Conservation (phyloP, 2,888 invertebrate genomes). For the Sphaeridia pumilis region DNA sequence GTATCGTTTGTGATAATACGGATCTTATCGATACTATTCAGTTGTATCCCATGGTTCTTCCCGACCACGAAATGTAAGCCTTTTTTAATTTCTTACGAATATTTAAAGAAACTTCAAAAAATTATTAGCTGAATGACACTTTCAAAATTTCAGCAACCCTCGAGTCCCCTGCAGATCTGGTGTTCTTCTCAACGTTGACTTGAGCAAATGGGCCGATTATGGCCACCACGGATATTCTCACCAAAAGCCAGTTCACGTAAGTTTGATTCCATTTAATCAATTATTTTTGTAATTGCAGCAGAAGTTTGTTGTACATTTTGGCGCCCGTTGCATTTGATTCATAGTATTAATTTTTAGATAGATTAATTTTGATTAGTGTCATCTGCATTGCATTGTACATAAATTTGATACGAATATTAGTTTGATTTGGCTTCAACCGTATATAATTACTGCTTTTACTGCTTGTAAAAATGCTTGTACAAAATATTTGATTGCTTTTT, state of each 20-base stretch:
- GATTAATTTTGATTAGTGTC: no score
- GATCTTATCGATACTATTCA: constrained; percentile 84
- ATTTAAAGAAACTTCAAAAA: no score
- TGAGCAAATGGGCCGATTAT: constrained; percentile 78
- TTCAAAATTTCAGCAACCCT: constrained; percentile 59
- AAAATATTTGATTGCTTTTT: no score
- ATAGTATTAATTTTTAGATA: no score
- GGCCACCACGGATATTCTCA: constrained; percentile 34
- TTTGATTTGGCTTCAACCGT: no score
- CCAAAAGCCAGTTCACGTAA: constrained; percentile 34
- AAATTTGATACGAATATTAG: no score
- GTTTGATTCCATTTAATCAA: constrained; percentile 3
- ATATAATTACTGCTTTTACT: no score
- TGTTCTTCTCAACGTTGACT: constrained; percentile 72
- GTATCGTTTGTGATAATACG: constrained; percentile 82
- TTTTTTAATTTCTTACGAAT: constrained; percentile 7
- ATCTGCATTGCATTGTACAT: no score
- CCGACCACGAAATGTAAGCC: constrained; percentile 84
- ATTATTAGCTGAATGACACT: neutral
- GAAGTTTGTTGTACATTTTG: neutral
- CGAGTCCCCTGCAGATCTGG: constrained; percentile 83
- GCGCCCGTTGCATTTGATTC: no score
- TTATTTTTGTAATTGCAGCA: neutral
- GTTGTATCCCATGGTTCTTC: constrained; percentile 80
- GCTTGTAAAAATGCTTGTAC: no score